Evolutionary conservation across 1,140 invertebrate genomes (phyloP).

Genomic region (Ericerus pela): DNA sequence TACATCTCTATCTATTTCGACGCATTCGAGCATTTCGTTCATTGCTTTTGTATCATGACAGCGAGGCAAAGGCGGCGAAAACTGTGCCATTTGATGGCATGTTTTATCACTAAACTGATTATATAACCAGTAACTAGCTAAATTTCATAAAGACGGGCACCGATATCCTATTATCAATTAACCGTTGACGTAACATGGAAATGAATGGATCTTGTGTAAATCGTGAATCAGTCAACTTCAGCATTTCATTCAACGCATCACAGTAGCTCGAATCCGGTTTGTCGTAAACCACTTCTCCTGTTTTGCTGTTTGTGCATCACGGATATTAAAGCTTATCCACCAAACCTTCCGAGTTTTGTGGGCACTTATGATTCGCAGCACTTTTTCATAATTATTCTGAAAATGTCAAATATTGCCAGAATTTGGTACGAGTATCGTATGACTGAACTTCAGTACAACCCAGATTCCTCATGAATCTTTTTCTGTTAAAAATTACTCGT

Average conservation of each 20-base stretch:
- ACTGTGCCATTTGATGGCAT: constrained; percentile 7
- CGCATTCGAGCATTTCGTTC: neutral
- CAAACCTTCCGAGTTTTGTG: neutral
- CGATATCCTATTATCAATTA: neutral
- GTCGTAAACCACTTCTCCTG: neutral
- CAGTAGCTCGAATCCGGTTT: neutral
- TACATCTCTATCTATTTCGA: neutral
- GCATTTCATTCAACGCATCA: neutral
- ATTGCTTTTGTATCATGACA: neutral
- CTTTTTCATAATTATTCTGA: constrained; percentile 6
- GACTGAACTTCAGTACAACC: neutral
- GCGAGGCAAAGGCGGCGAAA: neutral
- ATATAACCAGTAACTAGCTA: neutral
- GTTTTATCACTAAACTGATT: constrained; percentile 2
- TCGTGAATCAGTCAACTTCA: neutral
- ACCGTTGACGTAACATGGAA: neutral
- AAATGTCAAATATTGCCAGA: constrained; percentile 5
- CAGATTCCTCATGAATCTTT: neutral
- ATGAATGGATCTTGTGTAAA: neutral
- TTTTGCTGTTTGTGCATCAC: neutral
- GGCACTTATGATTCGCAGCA: neutral
- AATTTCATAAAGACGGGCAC: constrained; percentile 1
- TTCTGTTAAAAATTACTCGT: neutral
- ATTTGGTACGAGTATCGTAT: neutral
- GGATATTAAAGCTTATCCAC: neutral